These are phyloP conservation scores for Cepaea hortensis DNA, from an alignment of 2,888 invertebrate genomes.

Conservation along the genomic window DNA sequence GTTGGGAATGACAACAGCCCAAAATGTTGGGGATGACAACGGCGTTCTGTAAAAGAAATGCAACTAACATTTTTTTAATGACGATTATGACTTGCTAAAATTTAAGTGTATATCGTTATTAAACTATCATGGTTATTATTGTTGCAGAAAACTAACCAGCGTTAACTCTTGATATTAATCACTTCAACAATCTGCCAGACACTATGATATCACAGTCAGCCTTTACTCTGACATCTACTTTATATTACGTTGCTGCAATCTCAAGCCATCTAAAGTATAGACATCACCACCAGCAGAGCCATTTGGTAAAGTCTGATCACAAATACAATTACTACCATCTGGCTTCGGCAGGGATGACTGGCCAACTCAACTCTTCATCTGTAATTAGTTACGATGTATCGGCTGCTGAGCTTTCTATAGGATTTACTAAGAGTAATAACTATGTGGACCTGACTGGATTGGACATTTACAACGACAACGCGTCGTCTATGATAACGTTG, in stretches of 20 bases:
- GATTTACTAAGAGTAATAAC: neutral
- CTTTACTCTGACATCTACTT: neutral
- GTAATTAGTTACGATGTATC: slow-evolving; percentile 30
- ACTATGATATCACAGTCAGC: neutral
- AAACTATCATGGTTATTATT: too few relatives aligned
- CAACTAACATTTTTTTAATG: too few relatives aligned
- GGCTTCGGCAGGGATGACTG: neutral
- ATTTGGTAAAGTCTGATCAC: slow-evolving; percentile 9
- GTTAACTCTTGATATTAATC: too few relatives aligned
- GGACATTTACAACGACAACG: neutral
- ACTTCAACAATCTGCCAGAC: neutral
- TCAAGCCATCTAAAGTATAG: slow-evolving; percentile 16
- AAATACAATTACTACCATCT: slow-evolving; percentile 16
- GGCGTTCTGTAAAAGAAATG: too few relatives aligned
- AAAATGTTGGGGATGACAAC: too few relatives aligned
- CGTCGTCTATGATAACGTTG: neutral
- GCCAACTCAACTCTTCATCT: slow-evolving; percentile 5
- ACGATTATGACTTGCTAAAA: too few relatives aligned
- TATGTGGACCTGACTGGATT: neutral
- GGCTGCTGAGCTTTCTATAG: neutral
- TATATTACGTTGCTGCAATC: neutral
- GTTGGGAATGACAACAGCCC: too few relatives aligned
- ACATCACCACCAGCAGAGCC: slow-evolving; percentile 44
- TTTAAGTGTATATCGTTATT: too few relatives aligned
- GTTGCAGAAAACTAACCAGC: too few relatives aligned